Evolutionary conservation across 2,113 vertebrate species (phyloP).

Genomic region (Peromyscus leucopus): DNA sequence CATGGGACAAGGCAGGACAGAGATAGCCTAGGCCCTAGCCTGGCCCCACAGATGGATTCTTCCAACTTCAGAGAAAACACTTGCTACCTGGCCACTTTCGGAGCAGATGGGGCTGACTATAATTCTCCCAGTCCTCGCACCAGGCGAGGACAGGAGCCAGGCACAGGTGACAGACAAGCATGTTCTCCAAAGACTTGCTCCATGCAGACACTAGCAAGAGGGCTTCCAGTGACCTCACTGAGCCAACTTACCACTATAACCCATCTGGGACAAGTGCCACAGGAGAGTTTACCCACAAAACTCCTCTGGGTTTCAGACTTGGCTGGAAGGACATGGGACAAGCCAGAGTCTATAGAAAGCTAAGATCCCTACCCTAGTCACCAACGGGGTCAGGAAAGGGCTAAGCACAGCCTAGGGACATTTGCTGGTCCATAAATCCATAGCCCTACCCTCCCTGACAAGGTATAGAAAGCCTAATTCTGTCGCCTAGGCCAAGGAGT

Average conservation of each 20-base stretch:
- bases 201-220: not conserved
- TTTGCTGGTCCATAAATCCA: too few relatives aligned
- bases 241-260: not conserved
- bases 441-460: accelerated
- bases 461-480: too few relatives aligned
- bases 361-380: not conserved
- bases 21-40: not conserved
- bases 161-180: not conserved
- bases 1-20: not conserved
- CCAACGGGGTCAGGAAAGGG: not conserved
- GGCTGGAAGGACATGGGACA: not conserved
- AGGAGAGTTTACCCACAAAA: not conserved
- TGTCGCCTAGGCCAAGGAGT: accelerated
- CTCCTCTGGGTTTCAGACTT: not conserved
- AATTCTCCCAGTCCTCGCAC: not conserved
- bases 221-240: not conserved
- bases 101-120: not conserved
- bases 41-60: not conserved
- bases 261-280: not conserved
- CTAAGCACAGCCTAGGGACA: not conserved
- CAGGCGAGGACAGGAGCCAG: accelerated
- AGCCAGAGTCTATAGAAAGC: not conserved
- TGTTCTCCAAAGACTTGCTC: not conserved
- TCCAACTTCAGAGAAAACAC: not conserved
- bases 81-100: not conserved